Evolutionary conservation across 2,888 invertebrate genomes (phyloP), one percentile per base, ranked within the genome.

Genomic region (Drosophila mulleri): DNA sequence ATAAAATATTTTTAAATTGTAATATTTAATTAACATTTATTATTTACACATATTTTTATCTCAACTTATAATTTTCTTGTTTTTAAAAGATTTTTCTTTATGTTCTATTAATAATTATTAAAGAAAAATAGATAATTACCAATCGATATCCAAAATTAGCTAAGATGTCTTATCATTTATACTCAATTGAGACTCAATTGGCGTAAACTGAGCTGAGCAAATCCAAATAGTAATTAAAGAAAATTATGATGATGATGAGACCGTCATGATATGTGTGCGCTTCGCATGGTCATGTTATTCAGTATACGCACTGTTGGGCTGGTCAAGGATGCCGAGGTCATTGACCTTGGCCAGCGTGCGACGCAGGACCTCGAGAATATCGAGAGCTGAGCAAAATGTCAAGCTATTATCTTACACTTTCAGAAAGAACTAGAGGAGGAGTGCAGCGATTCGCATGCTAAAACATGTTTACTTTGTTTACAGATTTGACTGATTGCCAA

Each of bases 101-200:
- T 12, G 11, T 44, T 42, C 11, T 42, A 18, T 42, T 11, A 12
- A 5, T 42, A 18, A 12, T n/a, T 29, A n/a, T 29, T 47, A n/a
- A 0, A 48, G 6, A 29, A n/a, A 0, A 7, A 12, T n/a, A 32
- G 7, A 11, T 48, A 48, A 32, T 18, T 32, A 12, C 6, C 18
- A 32, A 12, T 32, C 12, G 12, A 32, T 7, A 32, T n/a, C 18
- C n/a, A n/a, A 29, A 11, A 48, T 29, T 18, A 6, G 16, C 48
- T n/a, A 26, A 26, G 48, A n/a, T 29, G 3, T 18, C 29, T 7
- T 29, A 48, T 48, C 29, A 32, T 48, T 26, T 11, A 29, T 29
- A 29, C 29, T 48, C 29, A n/a, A 48, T 48, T 48, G 48, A 12
- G 29, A 18, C 48, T 48, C 48, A 32, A 48, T 32, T 48, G 48